These are phyloP conservation scores for Pipistrellus nathusii DNA, from an alignment of 2,797 vertebrate genomes.

Conservation along the genomic window DNA sequence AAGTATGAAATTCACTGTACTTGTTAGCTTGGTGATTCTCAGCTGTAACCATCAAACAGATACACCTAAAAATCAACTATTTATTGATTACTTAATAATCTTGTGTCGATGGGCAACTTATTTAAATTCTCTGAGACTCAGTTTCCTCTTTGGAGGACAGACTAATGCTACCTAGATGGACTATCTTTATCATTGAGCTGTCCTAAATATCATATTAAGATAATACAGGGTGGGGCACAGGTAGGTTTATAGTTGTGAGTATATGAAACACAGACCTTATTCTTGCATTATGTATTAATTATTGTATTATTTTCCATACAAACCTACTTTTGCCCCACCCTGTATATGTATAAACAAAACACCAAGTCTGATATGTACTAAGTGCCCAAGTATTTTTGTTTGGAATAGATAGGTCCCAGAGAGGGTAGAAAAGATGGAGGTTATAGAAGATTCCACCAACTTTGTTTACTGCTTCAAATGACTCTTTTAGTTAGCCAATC, in stretches of 20 bases:
- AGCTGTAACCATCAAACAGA: background rate
- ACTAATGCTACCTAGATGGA: background rate
- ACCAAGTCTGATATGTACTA: background rate
- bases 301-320: background rate
- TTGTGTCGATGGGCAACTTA: background rate
- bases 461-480: background rate
- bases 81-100: background rate
- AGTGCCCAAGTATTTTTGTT: background rate
- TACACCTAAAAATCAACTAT: background rate
- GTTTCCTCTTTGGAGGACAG: background rate
- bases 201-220: background rate
- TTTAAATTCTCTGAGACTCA: background rate
- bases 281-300: background rate
- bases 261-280: background rate
- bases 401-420: background rate
- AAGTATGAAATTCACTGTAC: background rate
- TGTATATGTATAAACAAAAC: background rate
- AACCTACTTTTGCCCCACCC: background rate
- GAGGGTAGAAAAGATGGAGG: background rate
- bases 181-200: background rate
- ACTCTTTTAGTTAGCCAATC: background rate
- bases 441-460: conserved; percentile 4
- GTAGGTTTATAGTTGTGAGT: background rate
- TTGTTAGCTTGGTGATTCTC: background rate
- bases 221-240: background rate